Percentiles rank a stretch among this genome's conserved stretches.
These are phyloP conservation scores for Spea hammondii DNA, from an alignment of 2,797 vertebrate genomes.

Conservation along the genomic window DNA sequence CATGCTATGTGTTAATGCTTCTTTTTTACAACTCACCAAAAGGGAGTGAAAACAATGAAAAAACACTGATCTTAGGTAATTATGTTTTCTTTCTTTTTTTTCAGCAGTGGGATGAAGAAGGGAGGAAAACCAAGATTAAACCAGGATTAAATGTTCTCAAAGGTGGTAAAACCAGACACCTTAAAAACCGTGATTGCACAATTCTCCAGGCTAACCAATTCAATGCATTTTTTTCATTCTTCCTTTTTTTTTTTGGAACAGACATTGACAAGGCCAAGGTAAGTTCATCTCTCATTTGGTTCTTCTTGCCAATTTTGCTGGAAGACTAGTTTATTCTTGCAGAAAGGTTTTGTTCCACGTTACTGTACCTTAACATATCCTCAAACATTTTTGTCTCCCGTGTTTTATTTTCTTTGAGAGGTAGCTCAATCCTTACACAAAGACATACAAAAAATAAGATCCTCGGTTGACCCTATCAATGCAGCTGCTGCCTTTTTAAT, in stretches of 20 bases:
- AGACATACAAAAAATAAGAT: conserved; percentile 17
- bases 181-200: background rate
- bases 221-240: conserved; percentile 14
- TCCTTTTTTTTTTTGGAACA: conserved; percentile 16
- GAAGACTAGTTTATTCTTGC: conserved; percentile 30
- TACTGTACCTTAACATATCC: conserved; percentile 44
- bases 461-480: conserved; percentile 21
- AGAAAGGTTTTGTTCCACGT: conserved; percentile 34
- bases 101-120: background rate
- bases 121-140: background rate
- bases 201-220: background rate
- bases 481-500: conserved; percentile 27
- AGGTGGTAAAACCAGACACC: conserved; percentile 5
- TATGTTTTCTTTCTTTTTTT: background rate
- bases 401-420: conserved; percentile 37
- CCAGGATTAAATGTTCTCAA: background rate
- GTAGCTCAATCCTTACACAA: conserved; percentile 18
- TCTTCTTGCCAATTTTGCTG: conserved; percentile 25
- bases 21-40: too few species aligned
- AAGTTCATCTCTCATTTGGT: conserved; percentile 20
- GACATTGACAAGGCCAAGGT: conserved; percentile 36
- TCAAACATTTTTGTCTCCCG: conserved; percentile 13
- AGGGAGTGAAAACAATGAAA: too few species aligned
- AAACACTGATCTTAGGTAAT: too few species aligned
- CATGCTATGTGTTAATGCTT: too few species aligned